Conservation (phyloP, 2,888 invertebrate species). For the Cephus spinipes region DNA sequence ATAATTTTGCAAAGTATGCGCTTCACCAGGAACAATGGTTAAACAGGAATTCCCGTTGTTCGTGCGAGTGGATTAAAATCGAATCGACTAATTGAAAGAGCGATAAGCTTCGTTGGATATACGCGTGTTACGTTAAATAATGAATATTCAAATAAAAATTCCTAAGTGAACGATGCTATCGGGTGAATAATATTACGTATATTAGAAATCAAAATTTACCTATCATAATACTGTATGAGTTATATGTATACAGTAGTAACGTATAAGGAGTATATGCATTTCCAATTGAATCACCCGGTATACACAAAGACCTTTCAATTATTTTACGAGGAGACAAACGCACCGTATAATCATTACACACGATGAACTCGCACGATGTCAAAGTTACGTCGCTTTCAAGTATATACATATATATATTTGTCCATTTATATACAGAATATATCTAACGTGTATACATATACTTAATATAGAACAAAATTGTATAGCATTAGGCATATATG, state of each 20-base stretch:
- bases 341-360: conserved; percentile 12
- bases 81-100: neutral
- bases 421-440: conserved; percentile 3
- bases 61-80: neutral
- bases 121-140: neutral
- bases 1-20: neutral
- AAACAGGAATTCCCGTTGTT: neutral
- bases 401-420: neutral
- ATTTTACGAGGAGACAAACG: conserved; percentile 9
- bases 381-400: conserved; percentile 22
- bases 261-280: neutral
- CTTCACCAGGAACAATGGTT: neutral
- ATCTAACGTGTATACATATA: neutral
- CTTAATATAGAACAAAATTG: neutral
- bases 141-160: neutral
- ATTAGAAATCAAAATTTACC: neutral
- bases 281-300: neutral
- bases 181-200: neutral
- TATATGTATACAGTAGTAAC: no score
- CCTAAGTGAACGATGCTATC: neutral
- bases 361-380: conserved; percentile 5
- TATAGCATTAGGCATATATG: neutral
- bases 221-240: neutral
- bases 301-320: neutral
- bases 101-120: neutral